Conservation (phyloP, 2,113 vertebrate species). For the Pedetes capensis region DNA sequence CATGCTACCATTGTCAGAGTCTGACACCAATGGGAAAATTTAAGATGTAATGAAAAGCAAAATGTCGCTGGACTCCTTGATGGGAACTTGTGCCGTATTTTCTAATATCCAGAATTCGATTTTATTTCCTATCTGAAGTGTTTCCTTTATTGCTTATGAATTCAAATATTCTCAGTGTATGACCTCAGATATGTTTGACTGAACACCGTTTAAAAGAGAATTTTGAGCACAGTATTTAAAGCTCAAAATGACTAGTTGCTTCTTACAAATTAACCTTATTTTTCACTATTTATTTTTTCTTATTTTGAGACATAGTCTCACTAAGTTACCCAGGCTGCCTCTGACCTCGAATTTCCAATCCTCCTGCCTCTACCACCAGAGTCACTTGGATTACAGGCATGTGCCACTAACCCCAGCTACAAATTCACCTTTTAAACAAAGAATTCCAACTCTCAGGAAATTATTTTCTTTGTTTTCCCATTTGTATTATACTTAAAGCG, state of each 20-base stretch:
- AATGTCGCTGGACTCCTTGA: background rate
- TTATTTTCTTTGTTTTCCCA: slow-evolving; percentile 41
- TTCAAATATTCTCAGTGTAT: slow-evolving; percentile 36
- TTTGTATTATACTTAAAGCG: slow-evolving; percentile 39
- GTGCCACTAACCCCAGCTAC: too few species aligned
- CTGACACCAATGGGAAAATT: slow-evolving; percentile 12
- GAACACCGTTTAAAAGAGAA: slow-evolving; percentile 27
- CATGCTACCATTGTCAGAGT: slow-evolving; percentile 57
- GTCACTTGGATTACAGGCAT: too few species aligned
- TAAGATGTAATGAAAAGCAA: slow-evolving; percentile 35
- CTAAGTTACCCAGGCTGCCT: too few species aligned
- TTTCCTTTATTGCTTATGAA: slow-evolving; percentile 61
- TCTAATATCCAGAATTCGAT: background rate
- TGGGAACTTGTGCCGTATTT: slow-evolving; percentile 48
- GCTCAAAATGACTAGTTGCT: slow-evolving; percentile 12
- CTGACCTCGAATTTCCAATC: too few species aligned
- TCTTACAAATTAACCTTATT: slow-evolving; percentile 55
- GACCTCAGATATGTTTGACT: slow-evolving; percentile 16
- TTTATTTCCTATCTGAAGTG: slow-evolving; percentile 13
- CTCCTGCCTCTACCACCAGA: too few species aligned
- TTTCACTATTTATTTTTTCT: too few species aligned
- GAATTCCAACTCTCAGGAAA: slow-evolving; percentile 24
- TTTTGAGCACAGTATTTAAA: background rate
- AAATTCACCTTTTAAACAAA: slow-evolving; percentile 54
- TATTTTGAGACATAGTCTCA: too few species aligned